phyloP scores from a whole-genome alignment of 2,797 vertebrate genomes.

The Amniataba percoides region DNA sequence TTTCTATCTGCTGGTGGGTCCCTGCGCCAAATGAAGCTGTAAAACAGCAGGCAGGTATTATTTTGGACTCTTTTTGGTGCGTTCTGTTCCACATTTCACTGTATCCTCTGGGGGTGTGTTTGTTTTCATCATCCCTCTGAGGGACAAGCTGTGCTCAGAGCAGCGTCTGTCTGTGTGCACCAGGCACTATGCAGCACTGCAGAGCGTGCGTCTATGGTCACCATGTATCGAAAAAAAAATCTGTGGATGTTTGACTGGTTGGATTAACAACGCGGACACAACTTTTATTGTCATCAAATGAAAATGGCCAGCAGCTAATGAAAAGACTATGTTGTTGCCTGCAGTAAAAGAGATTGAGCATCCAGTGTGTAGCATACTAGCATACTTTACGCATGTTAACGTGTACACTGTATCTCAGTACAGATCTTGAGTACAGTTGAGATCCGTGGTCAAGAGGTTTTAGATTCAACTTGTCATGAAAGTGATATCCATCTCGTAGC shows the following conservation, averaged over 20 bases:
- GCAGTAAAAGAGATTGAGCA: background rate
- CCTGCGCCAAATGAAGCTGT: slow-evolving; percentile 1
- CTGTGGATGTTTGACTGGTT: slow-evolving; percentile 2
- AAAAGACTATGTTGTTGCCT: background rate
- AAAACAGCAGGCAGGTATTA: slow-evolving; percentile 29
- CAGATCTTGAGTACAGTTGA: background rate
- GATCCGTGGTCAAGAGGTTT: background rate
- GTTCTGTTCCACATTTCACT: slow-evolving; percentile 42
- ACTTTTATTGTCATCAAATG: background rate
- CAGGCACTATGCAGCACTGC: slow-evolving; percentile 52
- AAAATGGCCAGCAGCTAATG: background rate
- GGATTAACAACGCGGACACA: background rate
- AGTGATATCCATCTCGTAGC: background rate
- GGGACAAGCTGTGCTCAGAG: slow-evolving; percentile 46
- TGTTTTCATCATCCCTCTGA: slow-evolving; percentile 51
- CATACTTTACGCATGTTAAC: background rate
- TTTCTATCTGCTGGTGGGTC: slow-evolving; percentile 9
- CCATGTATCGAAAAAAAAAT: slow-evolving; percentile 23
- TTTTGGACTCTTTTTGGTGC: slow-evolving; percentile 32
- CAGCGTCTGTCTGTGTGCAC: slow-evolving; percentile 23
- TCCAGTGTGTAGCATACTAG: background rate
- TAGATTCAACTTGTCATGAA: background rate
- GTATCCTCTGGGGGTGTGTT: slow-evolving; percentile 48
- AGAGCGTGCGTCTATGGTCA: slow-evolving; percentile 6
- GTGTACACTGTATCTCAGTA: background rate